A percentile compares a stretch with the other conserved stretches of the same genome.
Conservation (phyloP, 2,797 vertebrate genomes). For the Enteromius fasciolatus region DNA sequence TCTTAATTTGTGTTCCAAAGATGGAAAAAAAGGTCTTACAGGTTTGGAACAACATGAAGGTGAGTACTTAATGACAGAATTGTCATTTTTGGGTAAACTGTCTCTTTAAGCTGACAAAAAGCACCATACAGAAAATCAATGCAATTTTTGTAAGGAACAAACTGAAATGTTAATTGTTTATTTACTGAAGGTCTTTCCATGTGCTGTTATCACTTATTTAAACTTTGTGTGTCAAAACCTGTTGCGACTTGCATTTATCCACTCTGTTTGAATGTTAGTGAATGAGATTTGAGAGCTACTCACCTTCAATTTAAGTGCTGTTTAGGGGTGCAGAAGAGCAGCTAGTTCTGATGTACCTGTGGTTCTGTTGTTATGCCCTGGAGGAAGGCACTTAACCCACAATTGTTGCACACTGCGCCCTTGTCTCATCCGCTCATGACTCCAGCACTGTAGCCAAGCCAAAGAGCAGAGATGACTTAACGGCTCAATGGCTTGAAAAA, state of each 20-base stretch:
- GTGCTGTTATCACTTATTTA: neutral
- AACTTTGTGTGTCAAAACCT: neutral
- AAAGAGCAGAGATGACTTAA: constrained; percentile 33
- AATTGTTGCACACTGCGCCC: constrained; percentile 23
- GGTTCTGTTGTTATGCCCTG: constrained; percentile 34
- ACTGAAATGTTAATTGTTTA: neutral
- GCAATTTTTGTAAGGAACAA: neutral
- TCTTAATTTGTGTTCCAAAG: neutral
- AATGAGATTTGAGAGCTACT: constrained; percentile 7
- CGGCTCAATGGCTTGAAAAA: constrained; percentile 25
- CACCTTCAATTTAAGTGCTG: constrained; percentile 13
- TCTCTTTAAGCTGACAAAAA: constrained; percentile 2
- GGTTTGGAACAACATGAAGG: neutral
- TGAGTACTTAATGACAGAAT: neutral
- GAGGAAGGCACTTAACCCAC: constrained; percentile 43
- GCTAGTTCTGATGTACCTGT: constrained; percentile 35
- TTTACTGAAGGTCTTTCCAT: neutral
- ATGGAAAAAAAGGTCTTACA: neutral
- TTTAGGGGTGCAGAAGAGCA: constrained; percentile 28
- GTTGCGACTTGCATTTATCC: neutral
- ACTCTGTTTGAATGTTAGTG: neutral
- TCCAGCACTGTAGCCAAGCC: constrained; percentile 39
- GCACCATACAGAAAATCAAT: neutral
- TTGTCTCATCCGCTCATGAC: constrained; percentile 26
- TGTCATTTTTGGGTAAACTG: neutral